These are phyloP conservation scores for Drosophila sp. DNA, from an alignment of 1,140 invertebrate genomes.

Conservation along the genomic window DNA sequence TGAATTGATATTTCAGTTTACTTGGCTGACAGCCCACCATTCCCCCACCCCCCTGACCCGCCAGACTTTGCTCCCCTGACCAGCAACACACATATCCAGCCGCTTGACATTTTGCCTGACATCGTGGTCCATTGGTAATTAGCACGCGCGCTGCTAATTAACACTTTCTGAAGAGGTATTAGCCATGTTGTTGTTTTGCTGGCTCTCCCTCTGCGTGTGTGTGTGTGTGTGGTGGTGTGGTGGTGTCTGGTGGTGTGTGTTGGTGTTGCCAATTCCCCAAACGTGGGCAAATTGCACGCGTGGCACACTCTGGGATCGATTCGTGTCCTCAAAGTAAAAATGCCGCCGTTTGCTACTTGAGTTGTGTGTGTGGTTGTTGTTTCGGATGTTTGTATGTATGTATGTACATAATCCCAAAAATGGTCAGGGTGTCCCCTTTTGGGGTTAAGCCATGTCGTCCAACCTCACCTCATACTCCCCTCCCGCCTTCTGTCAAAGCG, in stretches of 20 bases:
- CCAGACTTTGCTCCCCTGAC: constrained; percentile 29
- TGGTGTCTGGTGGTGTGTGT: constrained; percentile 4
- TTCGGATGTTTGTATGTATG: constrained; percentile 27
- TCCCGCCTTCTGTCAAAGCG: constrained; percentile 44
- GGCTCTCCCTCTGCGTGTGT: constrained; percentile 24
- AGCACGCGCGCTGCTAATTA: constrained; percentile 68
- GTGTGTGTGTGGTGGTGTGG: constrained; percentile 11
- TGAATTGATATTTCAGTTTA: constrained; percentile 35
- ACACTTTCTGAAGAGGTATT: constrained; percentile 56
- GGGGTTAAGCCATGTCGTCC: constrained; percentile 30
- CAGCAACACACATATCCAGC: constrained; percentile 30
- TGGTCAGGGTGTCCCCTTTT: constrained; percentile 56
- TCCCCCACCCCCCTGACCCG: not conserved
- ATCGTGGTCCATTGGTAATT: constrained; percentile 58
- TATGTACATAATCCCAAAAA: constrained; percentile 16
- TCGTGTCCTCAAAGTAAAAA: constrained; percentile 59
- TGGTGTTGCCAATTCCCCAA: constrained; percentile 53
- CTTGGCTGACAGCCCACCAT: not conserved
- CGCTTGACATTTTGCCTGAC: constrained; percentile 41
- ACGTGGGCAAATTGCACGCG: constrained; percentile 65
- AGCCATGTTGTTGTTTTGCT: not conserved
- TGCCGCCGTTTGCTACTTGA: constrained; percentile 41
- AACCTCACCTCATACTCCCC: not conserved
- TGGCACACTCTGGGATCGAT: constrained; percentile 41
- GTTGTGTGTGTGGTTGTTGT: constrained; percentile 35